phyloP scores from a whole-genome alignment of 2,888 invertebrate genomes.

The Nipponacmea schrenckii region DNA sequence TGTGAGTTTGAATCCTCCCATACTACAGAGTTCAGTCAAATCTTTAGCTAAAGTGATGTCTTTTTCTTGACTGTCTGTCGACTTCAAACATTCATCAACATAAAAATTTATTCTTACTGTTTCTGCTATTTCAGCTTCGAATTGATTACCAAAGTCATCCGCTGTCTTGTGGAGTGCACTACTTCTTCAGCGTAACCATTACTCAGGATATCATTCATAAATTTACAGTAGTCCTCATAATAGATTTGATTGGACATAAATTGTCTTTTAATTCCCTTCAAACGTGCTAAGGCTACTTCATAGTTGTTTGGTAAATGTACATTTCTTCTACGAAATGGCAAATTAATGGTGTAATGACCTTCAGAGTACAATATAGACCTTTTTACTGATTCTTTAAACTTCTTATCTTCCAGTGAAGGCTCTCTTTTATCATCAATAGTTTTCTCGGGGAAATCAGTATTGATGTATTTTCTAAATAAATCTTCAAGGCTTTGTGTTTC shows the following conservation, averaged over 20 bases:
- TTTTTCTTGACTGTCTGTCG: slow-evolving; percentile 9
- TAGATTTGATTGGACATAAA: neutral
- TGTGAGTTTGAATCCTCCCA: slow-evolving; percentile 20
- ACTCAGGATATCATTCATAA: neutral
- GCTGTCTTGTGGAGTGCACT: slow-evolving; percentile 12
- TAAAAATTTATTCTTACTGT: slow-evolving; percentile 15
- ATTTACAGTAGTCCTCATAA: neutral
- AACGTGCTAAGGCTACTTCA: neutral
- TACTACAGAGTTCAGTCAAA: neutral
- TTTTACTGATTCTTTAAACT: neutral
- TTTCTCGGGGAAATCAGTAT: slow-evolving; percentile 9
- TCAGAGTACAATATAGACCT: slow-evolving; percentile 1
- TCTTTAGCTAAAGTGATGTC: neutral
- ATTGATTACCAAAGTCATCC: neutral
- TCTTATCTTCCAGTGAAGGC: slow-evolving; percentile 7
- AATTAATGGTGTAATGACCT: too few species aligned
- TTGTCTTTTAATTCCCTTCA: neutral
- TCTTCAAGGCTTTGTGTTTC: slow-evolving; percentile 6
- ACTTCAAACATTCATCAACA: slow-evolving; percentile 22
- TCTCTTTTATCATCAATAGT: neutral
- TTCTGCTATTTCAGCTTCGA: neutral
- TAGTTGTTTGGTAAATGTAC: slow-evolving; percentile 8
- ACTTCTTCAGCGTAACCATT: neutral
- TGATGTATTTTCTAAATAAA: slow-evolving; percentile 9
- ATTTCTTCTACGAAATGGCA: slow-evolving; percentile 15